Conservation (phyloP, 2,113 vertebrate genomes). For the Trichechus manatus region DNA sequence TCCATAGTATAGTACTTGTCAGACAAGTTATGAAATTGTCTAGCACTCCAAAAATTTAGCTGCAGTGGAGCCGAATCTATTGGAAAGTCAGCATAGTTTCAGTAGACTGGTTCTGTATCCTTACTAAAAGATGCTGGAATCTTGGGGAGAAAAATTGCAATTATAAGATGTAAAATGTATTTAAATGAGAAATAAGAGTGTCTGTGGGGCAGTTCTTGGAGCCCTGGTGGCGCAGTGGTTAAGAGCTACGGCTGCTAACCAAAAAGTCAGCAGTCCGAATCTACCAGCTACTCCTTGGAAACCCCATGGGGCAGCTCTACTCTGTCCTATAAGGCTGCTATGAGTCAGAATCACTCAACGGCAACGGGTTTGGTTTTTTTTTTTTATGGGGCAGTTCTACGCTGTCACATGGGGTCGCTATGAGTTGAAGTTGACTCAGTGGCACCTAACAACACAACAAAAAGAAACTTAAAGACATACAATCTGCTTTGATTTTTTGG, state of each 20-base stretch:
- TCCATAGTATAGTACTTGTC: not conserved
- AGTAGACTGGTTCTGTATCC: not conserved
- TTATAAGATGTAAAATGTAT: not conserved
- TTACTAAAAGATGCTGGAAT: not conserved
- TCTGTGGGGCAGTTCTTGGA: too few relatives aligned
- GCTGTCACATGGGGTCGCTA: not conserved
- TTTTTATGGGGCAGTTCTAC: not conserved
- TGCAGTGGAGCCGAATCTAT: not conserved
- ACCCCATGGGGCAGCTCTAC: too few relatives aligned
- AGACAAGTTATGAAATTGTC: not conserved
- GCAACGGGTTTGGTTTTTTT: too few relatives aligned
- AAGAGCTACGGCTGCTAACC: too few relatives aligned
- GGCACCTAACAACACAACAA: not conserved
- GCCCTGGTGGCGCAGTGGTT: too few relatives aligned
- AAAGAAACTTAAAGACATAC: not conserved
- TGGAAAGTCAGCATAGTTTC: not conserved
- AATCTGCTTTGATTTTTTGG: not conserved
- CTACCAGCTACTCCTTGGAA: too few relatives aligned
- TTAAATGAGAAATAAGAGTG: not conserved
- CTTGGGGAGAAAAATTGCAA: not conserved
- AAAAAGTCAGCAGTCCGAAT: too few relatives aligned
- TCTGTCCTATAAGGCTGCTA: too few relatives aligned
- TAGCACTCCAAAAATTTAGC: not conserved
- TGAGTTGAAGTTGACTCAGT: not conserved
- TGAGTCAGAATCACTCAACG: too few relatives aligned